Percentiles rank a stretch among this genome's conserved stretches.
These are phyloP conservation scores for Peromyscus leucopus DNA, from an alignment of 2,113 vertebrate species.

Conservation along the genomic window DNA sequence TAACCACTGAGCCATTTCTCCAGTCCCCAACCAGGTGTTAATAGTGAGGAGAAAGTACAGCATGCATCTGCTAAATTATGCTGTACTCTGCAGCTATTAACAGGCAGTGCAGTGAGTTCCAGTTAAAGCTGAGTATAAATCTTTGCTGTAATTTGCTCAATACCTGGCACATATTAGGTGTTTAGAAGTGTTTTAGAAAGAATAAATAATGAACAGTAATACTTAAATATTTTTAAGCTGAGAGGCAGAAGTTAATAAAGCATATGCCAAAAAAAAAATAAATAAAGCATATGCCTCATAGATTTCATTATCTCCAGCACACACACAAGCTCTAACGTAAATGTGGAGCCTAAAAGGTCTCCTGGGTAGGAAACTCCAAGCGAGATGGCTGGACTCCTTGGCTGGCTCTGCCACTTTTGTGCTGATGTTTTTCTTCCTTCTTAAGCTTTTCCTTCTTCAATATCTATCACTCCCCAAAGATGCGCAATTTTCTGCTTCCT, in stretches of 20 bases:
- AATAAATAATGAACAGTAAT: conserved; percentile 27
- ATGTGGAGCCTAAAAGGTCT: neutral
- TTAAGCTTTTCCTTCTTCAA: neutral
- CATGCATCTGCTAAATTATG: neutral
- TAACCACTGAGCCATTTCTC: neutral
- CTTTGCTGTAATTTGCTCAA: neutral
- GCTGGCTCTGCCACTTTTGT: neutral
- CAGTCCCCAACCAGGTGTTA: neutral
- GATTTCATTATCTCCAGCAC: neutral
- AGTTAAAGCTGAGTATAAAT: conserved; percentile 28
- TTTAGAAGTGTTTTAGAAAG: conserved; percentile 26
- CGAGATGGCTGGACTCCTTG: neutral
- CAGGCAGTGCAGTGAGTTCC: neutral
- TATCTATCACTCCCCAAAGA: conserved; percentile 36
- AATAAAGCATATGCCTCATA: neutral
- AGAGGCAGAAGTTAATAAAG: neutral
- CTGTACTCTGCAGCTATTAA: conserved; percentile 27
- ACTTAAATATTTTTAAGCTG: conserved; percentile 22
- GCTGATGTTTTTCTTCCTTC: neutral
- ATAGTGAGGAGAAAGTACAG: neutral
- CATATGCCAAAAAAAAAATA: too few relatives aligned
- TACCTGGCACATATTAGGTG: conserved; percentile 5
- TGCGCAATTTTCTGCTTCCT: conserved; percentile 24
- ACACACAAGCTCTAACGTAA: neutral
- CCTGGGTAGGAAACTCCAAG: neutral